phyloP scores from a whole-genome alignment of 2,888 invertebrate genomes.

The Clusia tigrina region DNA sequence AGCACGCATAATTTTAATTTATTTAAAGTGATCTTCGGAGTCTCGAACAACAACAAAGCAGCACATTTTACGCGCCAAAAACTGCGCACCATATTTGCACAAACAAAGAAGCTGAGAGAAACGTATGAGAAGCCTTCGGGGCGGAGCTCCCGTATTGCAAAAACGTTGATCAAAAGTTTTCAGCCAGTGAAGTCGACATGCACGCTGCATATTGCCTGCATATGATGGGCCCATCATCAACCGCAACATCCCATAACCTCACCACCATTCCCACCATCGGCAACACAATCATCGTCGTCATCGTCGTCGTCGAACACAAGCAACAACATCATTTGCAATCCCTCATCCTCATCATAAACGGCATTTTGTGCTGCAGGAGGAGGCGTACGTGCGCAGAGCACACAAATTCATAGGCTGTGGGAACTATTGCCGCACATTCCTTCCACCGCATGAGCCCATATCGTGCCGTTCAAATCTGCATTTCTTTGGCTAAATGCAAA shows the following conservation, averaged over 20 bases:
- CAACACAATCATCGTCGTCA: constrained; percentile 21
- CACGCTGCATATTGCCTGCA: constrained; percentile 35
- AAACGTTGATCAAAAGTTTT: constrained; percentile 58
- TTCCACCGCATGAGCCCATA: constrained; percentile 33
- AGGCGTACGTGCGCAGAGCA: too few species aligned
- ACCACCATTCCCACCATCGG: too few species aligned
- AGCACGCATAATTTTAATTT: constrained; percentile 57
- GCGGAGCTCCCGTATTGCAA: constrained; percentile 64
- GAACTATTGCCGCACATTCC: constrained; percentile 37
- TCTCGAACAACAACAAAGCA: constrained; percentile 39
- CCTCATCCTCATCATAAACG: constrained; percentile 42
- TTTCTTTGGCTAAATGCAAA: constrained; percentile 32
- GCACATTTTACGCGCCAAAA: too few species aligned
- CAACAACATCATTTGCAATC: constrained; percentile 23
- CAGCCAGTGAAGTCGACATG: constrained; percentile 44
- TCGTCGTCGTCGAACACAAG: too few species aligned
- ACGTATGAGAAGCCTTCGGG: constrained; percentile 60
- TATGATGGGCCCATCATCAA: too few species aligned
- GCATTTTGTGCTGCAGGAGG: too few species aligned
- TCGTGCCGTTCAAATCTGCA: constrained; percentile 54
- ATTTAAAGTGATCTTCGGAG: constrained; percentile 28
- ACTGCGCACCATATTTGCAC: constrained; percentile 15
- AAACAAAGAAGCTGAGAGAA: constrained; percentile 36
- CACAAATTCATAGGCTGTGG: constrained; percentile 47
- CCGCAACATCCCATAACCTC: too few species aligned